Evolutionary conservation across 2,113 vertebrate species (phyloP), one percentile per base, ranked within the genome.

Genomic region (Pteronura brasiliensis): DNA sequence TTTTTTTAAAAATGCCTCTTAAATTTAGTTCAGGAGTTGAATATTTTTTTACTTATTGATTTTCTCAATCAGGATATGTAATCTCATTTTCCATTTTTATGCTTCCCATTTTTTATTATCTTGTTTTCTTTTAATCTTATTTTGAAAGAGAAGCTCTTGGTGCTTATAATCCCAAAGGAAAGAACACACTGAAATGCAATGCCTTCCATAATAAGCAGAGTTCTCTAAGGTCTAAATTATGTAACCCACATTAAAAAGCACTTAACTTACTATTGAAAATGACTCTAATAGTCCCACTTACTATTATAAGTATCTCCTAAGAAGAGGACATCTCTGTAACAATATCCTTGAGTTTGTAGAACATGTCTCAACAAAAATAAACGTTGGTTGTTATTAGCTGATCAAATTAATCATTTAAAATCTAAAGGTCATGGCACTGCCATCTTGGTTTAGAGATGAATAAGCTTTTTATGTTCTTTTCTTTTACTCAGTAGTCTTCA

Each of bases 11-110:
- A 71, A 69, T 83, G 7, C 6, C 47, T 86, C 94, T 92, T 88
- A 65, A 85, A 81, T 93, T 97, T 95, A 39, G 29, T 72, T 69
- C 89, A 59, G 52, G 15, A 74, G 71, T 81, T 89, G 74, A 85
- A 76, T 82, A 76, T 15, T 61, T 96, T 83, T 83, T 93, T 93
- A 86, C 52, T 84, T 89, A 97, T 6, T 88, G 65, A 88, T 42
- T 91, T 95, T 95, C 95, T 20, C 47, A 74, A 90, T 90, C 42
- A 63, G 93, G 79, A 76, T 67, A 79, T 36, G 4, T 6, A 52
- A 81, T 83, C 72, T 90, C 55, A 95, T 89, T 93, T 97, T 97
- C 95, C 34, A 96, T 87, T 82, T 98, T 97, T 97, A 84, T 93
- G 71, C 47, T 92, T 96, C 93, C 86, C 57, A 85, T 80, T 96